Evolutionary conservation across 2,888 invertebrate genomes (phyloP), one percentile per base, ranked within the genome.

Genomic region (Linhomoeus sp.): DNA sequence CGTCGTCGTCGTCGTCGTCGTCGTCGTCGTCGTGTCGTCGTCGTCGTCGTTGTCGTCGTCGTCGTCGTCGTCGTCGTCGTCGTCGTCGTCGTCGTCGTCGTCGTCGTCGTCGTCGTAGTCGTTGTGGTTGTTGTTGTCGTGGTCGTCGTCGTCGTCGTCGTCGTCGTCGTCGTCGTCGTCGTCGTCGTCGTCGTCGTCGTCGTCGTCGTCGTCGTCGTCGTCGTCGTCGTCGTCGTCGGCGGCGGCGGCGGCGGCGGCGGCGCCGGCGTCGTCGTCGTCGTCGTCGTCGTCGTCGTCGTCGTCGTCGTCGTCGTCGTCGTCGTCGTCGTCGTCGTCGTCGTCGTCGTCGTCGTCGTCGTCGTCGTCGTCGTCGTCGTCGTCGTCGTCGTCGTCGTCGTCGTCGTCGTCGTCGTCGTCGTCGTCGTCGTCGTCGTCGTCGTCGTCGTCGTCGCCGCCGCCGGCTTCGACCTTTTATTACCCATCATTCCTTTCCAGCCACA

Each of bases 281-380:
- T 45, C 45, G 40, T 42, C 45, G 40, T 45, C 45, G 40, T 45
- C 45, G 40, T 42, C 15, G 40, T 42, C 45, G 40, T 45, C 45
- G 40, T 45, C 45, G 40, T 45, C 45, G 40, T 45, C 45, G 40
- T 45, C 45, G 40, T 45, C 45, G 40, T 45, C 45, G 40, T 45
- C 45, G 40, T 45, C 45, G 41, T 45, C 45, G 40, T 45, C 45
- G 40, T 45, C 45, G 40, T 45, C 45, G 40, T 45, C 45, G 40
- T 45, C 45, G 41, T 45, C 45, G 40, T 45, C 45, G 40, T 45
- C 45, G 40, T 45, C 45, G 40, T 45, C 45, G 40, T 45, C 45
- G 40, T 45, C 45, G 40, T 45, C 41, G 40, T 45, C 24, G 15
- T 45, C 41, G 40, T 45, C 41, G 40, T 45, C 41, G 40, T 45